phyloP scores from a whole-genome alignment of 2,888 invertebrate species.

The Drosophila falleni region DNA sequence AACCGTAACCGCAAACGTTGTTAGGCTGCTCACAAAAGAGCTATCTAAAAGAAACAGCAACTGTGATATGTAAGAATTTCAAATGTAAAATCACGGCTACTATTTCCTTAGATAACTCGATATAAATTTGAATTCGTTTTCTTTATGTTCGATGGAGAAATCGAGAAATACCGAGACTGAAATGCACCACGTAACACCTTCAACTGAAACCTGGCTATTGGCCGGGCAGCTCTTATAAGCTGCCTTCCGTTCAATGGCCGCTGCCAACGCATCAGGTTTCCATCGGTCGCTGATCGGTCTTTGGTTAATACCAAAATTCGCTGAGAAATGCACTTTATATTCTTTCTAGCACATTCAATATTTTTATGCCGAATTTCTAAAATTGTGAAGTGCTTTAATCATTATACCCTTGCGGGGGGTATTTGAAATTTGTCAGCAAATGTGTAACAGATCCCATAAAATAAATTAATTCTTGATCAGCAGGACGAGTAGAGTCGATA shows the following conservation, averaged over 20 bases:
- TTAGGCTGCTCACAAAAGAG: slow-evolving; percentile 84
- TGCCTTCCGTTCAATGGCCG: slow-evolving; percentile 75
- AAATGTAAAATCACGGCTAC: slow-evolving; percentile 85
- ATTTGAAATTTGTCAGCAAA: neutral
- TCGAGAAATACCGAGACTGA: slow-evolving; percentile 51
- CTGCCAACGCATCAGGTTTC: slow-evolving; percentile 78
- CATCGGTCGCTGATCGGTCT: slow-evolving; percentile 54
- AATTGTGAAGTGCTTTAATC: slow-evolving; percentile 46
- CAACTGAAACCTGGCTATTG: slow-evolving; percentile 72
- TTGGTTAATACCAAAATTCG: slow-evolving; percentile 64
- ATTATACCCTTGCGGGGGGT: slow-evolving; percentile 3
- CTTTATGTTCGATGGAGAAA: slow-evolving; percentile 38
- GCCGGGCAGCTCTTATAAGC: slow-evolving; percentile 78
- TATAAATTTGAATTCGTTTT: slow-evolving; percentile 71
- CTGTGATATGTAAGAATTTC: slow-evolving; percentile 83
- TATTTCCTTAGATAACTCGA: slow-evolving; percentile 86
- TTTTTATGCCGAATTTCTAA: slow-evolving; percentile 75
- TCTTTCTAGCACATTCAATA: slow-evolving; percentile 70
- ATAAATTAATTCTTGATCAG: neutral
- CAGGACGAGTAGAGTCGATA: no score
- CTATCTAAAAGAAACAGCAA: slow-evolving; percentile 86
- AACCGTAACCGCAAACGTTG: slow-evolving; percentile 16
- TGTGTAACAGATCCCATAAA: neutral
- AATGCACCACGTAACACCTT: slow-evolving; percentile 48
- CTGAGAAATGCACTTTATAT: slow-evolving; percentile 60